A percentile compares a stretch with the other conserved stretches of the same genome.
Conservation (phyloP, 2,113 vertebrate genomes). For the Dascyllus trimaculatus region DNA sequence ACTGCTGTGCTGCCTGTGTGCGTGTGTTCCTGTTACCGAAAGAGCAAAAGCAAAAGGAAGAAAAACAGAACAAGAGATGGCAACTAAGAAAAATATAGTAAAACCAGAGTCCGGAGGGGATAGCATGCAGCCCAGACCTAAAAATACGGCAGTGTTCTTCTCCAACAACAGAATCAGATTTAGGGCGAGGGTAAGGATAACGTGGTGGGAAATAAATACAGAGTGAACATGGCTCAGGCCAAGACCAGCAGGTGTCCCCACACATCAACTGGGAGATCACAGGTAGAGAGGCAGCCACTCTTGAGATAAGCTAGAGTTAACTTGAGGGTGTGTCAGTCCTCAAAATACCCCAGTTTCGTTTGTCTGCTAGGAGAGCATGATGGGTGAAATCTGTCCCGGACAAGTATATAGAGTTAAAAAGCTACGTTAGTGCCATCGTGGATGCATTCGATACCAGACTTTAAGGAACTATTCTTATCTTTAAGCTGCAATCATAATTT, state of each 20-base stretch:
- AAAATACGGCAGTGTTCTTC: constrained; percentile 29
- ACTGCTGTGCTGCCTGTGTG: constrained; percentile 37
- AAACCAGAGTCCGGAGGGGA: constrained; percentile 41
- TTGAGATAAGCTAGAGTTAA: neutral
- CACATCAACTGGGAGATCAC: constrained; percentile 15
- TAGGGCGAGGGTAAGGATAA: neutral
- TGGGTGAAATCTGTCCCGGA: too few relatives aligned
- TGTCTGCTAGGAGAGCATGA: too few relatives aligned
- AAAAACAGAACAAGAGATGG: constrained; percentile 57
- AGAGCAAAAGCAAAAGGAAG: constrained; percentile 45
- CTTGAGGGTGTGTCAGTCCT: too few relatives aligned
- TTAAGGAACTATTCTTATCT: neutral
- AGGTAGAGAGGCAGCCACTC: constrained; percentile 9
- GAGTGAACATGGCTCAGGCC: neutral
- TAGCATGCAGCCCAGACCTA: constrained; percentile 31
- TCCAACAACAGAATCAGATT: constrained; percentile 19
- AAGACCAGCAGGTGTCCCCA: constrained; percentile 65
- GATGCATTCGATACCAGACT: neutral
- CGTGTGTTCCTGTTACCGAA: constrained; percentile 45
- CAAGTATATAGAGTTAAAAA: neutral
- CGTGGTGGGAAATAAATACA: constrained; percentile 6
- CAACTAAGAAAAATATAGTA: constrained; percentile 41
- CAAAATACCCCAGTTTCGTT: too few relatives aligned
- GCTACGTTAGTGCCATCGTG: neutral
- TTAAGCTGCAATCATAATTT: neutral